These are phyloP conservation scores for Plotosus lineatus DNA, from an alignment of 2,113 vertebrate genomes.

Conservation along the genomic window DNA sequence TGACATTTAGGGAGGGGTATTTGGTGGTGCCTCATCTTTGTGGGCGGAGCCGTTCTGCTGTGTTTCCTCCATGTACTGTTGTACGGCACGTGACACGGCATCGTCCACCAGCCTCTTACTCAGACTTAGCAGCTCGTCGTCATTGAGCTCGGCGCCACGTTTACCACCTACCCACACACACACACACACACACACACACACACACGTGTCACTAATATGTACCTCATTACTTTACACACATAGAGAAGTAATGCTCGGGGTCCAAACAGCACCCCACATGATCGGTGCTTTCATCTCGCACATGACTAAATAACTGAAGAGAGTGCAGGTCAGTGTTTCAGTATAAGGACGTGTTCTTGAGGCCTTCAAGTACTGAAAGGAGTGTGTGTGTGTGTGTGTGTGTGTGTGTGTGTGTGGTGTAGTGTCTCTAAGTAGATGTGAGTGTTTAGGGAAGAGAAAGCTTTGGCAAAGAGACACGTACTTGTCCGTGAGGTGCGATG, in stretches of 20 bases:
- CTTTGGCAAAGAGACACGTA: slow-evolving; percentile 47
- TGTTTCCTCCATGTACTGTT: slow-evolving; percentile 86
- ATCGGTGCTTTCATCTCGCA: not conserved
- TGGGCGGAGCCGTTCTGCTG: slow-evolving; percentile 76
- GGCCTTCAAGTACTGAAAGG: too few relatives aligned
- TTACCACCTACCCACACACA: slow-evolving; percentile 82
- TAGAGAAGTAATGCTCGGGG: not conserved
- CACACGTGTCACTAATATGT: slow-evolving; percentile 1
- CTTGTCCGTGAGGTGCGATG: slow-evolving; percentile 50
- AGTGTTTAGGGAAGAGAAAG: not conserved
- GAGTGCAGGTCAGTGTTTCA: too few relatives aligned
- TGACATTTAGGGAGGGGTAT: slow-evolving; percentile 55
- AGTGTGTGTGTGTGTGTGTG: not conserved
- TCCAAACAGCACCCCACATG: not conserved
- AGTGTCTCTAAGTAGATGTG: too few relatives aligned
- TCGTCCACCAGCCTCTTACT: slow-evolving; percentile 88
- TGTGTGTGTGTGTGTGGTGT: not conserved
- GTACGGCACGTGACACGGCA: slow-evolving; percentile 83
- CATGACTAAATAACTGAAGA: too few relatives aligned
- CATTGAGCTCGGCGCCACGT: slow-evolving; percentile 76
- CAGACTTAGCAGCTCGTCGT: slow-evolving; percentile 84
- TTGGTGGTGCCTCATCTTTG: slow-evolving; percentile 65
- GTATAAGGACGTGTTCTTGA: not conserved
- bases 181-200: slow-evolving; percentile 63
- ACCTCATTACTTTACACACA: not conserved